Evolutionary conservation across 2,113 vertebrate species (phyloP).

Genomic region (Hyperopisus bebe): DNA sequence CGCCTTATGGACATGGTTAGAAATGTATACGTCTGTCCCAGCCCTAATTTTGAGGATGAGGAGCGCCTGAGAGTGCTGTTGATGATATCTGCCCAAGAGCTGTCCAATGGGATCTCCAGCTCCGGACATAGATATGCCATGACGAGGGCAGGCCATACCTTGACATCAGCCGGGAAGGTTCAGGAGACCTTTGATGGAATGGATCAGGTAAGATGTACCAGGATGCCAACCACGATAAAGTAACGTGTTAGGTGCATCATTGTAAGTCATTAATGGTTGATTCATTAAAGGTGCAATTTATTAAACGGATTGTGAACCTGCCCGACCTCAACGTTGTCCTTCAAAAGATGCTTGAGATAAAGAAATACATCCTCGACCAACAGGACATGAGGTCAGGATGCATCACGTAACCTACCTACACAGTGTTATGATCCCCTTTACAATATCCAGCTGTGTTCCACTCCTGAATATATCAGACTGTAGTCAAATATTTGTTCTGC

Average conservation of each 20-base stretch:
- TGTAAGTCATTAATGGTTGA: not conserved
- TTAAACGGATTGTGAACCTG: conserved; percentile 86
- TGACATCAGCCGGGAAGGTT: conserved; percentile 75
- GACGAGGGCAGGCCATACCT: conserved; percentile 69
- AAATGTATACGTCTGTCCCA: conserved; percentile 34
- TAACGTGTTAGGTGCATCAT: not conserved
- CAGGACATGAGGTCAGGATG: conserved; percentile 74
- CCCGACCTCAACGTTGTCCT: conserved; percentile 66
- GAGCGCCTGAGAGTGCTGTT: conserved; percentile 81
- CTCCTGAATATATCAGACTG: not conserved
- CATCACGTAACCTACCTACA: not conserved
- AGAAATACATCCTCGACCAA: conserved; percentile 72
- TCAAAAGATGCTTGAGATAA: conserved; percentile 71
- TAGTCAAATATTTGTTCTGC: not conserved
- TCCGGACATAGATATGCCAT: conserved; percentile 82
- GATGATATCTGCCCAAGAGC: conserved; percentile 82
- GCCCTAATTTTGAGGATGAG: conserved; percentile 76
- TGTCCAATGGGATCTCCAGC: conserved; percentile 79
- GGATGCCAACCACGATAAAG: not conserved
- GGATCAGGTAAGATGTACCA: conserved; percentile 74
- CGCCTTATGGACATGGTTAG: not conserved
- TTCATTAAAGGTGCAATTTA: conserved; percentile 72
- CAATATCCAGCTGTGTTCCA: not conserved
- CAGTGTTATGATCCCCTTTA: not conserved
- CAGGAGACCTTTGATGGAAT: conserved; percentile 83